Base-by-base conservation (phyloP, 2,113 vertebrate genomes). In the Neopipo cinnamomea region DNA sequence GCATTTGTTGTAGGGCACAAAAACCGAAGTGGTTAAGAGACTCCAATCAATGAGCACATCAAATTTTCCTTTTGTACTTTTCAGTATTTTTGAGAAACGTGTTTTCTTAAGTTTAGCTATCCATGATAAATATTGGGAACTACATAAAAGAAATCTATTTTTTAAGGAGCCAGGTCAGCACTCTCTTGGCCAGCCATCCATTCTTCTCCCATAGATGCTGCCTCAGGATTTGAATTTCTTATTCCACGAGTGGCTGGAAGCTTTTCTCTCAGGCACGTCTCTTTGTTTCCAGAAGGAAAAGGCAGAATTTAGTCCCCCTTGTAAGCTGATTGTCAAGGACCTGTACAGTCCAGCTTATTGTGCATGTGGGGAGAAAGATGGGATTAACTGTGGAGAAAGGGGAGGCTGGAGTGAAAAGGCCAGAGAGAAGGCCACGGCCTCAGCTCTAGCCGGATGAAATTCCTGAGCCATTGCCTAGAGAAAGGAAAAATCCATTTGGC, bases 401-500 rank as follows among this genome's bases (percentile, higher is more conserved):
- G 71, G 83, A 90, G 80, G 52, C 77, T 93, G 46, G 83, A 96
- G 93, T 91, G 85, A 96, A 97, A 96, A 89, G 88, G 89, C 81
- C 86, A 90, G 71, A 92, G 85, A 96, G 96, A 92, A 95, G 93
- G 78, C 86, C 47, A 31, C 56, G 96, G 73, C 71, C 53, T 21
- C 14, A 5, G 44, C 92, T 89, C 65, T 91, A 88, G 85, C 76
- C 2, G 17, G 62, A 92, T 94, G 89, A 97, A 95, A 97, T 96
- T 97, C 94, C 89, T 68, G 61, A 95, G 68, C 91, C 85, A 94
- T 96, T 91, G 85, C 93, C 90, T 93, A 91, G 85, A 92, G 67
- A 91, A 93, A 97, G 85, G 91, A 91, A 91, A 86, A 96, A 84
- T 95, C 85, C 78, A 76, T 96, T 85, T 95, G 93, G 85, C 94